Conservation (phyloP, 2,888 invertebrate species). For the Orgyia antiqua region DNA sequence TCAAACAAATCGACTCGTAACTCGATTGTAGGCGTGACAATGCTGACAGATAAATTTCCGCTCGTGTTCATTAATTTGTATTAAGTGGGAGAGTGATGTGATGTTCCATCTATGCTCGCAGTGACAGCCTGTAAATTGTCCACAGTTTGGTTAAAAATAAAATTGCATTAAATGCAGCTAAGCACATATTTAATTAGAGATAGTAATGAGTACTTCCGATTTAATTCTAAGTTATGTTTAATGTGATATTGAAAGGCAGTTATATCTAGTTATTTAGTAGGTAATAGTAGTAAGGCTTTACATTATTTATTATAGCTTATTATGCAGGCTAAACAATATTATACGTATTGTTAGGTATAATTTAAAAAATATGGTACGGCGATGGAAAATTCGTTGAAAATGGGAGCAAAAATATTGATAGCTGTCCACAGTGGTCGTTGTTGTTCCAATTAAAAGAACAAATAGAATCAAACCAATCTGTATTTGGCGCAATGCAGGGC, state of each 20-base stretch:
- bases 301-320: no score
- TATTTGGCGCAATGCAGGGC: slow-evolving; percentile 74
- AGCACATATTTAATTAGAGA: slow-evolving; percentile 15
- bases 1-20: slow-evolving; percentile 45
- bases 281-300: no score
- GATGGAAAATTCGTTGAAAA: no score
- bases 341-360: no score
- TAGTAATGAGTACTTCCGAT: slow-evolving; percentile 24
- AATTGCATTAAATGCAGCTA: slow-evolving; percentile 21
- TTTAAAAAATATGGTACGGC: no score
- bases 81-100: slow-evolving; percentile 65
- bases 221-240: slow-evolving; percentile 3
- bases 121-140: slow-evolving; percentile 54
- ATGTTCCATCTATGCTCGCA: slow-evolving; percentile 52
- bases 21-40: slow-evolving; percentile 28
- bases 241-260: slow-evolving; percentile 24
- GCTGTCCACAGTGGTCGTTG: slow-evolving; percentile 29
- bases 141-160: slow-evolving; percentile 52
- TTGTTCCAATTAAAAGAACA: slow-evolving; percentile 57
- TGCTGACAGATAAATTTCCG: slow-evolving; percentile 23
- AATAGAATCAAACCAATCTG: slow-evolving; percentile 56
- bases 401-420: slow-evolving; percentile 20
- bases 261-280: slow-evolving; percentile 12
- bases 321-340: no score
- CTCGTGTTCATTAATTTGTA: slow-evolving; percentile 21